Evolutionary conservation across 2,113 vertebrate species (phyloP).

Genomic region (Desmodus rotundus): DNA sequence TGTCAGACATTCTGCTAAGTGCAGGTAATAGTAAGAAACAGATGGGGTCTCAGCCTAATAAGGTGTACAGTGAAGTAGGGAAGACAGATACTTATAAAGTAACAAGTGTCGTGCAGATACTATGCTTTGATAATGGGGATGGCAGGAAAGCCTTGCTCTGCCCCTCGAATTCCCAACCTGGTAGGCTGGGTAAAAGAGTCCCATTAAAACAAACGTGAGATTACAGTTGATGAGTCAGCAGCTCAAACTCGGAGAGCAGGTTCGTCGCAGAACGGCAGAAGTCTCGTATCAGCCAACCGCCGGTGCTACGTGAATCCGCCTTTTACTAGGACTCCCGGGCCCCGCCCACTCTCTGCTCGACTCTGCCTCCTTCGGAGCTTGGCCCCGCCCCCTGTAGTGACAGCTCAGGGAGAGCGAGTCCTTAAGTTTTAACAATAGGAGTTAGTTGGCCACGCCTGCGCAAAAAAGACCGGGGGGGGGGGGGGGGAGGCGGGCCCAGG

Average conservation of each 20-base stretch:
- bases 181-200: background rate
- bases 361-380: rapidly evolving
- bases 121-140: background rate
- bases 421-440: background rate
- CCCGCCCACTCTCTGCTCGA: background rate
- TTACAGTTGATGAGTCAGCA: slow-evolving; percentile 20
- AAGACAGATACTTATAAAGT: background rate
- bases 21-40: background rate
- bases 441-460: slow-evolving; percentile 19
- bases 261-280: background rate
- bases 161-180: background rate
- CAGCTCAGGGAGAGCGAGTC: background rate
- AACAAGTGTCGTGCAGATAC: background rate
- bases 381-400: background rate
- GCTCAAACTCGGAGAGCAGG: background rate
- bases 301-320: background rate
- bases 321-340: background rate
- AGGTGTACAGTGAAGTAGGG: background rate
- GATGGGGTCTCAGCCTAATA: background rate
- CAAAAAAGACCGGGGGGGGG: background rate
- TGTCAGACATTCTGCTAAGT: background rate
- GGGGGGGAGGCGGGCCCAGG: background rate
- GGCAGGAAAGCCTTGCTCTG: background rate
- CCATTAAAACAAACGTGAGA: background rate
- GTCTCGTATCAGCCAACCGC: background rate